Percentiles rank a stretch among this genome's conserved stretches.
Evolutionary conservation across 2,113 vertebrate genomes (phyloP).

Genomic region (Phainopepla nitens): DNA sequence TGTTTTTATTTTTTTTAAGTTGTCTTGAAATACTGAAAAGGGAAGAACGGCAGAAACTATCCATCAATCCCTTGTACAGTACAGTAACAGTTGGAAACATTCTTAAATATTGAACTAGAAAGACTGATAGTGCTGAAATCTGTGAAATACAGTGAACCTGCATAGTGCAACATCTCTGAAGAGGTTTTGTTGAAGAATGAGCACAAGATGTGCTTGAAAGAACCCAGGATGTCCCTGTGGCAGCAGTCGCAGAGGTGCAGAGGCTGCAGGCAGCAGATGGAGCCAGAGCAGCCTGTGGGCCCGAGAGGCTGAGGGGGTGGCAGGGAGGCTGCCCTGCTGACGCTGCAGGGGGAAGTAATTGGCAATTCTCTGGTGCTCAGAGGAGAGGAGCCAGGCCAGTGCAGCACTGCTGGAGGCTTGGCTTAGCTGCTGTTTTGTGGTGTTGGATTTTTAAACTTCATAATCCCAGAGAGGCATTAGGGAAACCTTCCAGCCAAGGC

Average conservation of each 20-base stretch:
- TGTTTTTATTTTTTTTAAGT: neutral
- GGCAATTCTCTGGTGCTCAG: neutral
- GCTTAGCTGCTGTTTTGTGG: neutral
- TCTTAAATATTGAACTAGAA: neutral
- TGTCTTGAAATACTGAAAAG: neutral
- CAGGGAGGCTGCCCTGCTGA: neutral
- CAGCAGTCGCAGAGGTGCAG: neutral
- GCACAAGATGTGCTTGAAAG: neutral
- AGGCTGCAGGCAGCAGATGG: neutral
- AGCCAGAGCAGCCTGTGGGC: neutral
- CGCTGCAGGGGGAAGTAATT: neutral
- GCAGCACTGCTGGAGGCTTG: neutral
- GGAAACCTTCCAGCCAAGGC: neutral
- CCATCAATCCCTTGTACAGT: neutral
- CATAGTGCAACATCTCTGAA: neutral
- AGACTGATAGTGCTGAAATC: neutral
- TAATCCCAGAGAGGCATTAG: neutral
- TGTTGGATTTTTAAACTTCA: neutral
- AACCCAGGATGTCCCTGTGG: neutral
- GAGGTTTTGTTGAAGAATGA: neutral
- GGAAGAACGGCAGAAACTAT: neutral
- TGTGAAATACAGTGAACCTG: neutral
- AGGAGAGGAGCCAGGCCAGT: neutral
- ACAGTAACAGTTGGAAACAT: neutral
- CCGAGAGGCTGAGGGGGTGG: neutral